These are phyloP conservation scores for Eretmocerus hayati DNA, from an alignment of 2,888 invertebrate genomes.

Conservation along the genomic window DNA sequence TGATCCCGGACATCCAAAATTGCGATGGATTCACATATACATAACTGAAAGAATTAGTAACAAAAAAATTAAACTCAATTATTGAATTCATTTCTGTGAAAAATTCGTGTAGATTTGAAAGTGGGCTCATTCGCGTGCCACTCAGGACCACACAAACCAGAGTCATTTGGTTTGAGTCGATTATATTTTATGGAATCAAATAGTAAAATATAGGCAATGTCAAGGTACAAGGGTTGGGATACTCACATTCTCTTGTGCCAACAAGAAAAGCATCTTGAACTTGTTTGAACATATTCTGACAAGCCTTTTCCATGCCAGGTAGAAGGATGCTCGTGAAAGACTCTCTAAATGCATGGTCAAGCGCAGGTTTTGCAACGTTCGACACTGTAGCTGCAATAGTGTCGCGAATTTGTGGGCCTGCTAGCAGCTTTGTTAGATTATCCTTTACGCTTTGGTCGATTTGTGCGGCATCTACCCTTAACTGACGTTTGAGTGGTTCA, in stretches of 20 bases:
- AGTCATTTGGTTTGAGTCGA: too few relatives aligned
- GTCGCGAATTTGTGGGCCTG: conserved; percentile 65
- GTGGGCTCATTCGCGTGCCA: too few relatives aligned
- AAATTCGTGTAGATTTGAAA: too few relatives aligned
- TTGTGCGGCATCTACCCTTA: conserved; percentile 53
- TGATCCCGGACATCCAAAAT: too few relatives aligned
- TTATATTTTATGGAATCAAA: too few relatives aligned
- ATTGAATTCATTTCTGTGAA: too few relatives aligned
- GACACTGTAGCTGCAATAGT: conserved; percentile 63
- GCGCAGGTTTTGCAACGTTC: conserved; percentile 62
- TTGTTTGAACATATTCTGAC: conserved; percentile 81
- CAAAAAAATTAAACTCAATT: too few relatives aligned
- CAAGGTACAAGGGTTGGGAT: too few relatives aligned
- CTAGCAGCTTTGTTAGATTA: conserved; percentile 71
- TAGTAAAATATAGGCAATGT: too few relatives aligned
- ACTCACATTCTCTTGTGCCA: conserved; percentile 86
- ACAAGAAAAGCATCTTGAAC: conserved; percentile 80
- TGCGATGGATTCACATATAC: too few relatives aligned
- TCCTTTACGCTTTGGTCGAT: conserved; percentile 67
- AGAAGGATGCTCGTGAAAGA: conserved; percentile 69
- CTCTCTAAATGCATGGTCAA: conserved; percentile 72
- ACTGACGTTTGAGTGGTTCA: conserved; percentile 66
- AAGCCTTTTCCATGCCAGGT: conserved; percentile 82
- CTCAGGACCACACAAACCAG: too few relatives aligned
- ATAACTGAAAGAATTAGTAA: too few relatives aligned